phyloP scores from a whole-genome alignment of 1,140 invertebrate genomes.

The Eupristina koningsbergeri region DNA sequence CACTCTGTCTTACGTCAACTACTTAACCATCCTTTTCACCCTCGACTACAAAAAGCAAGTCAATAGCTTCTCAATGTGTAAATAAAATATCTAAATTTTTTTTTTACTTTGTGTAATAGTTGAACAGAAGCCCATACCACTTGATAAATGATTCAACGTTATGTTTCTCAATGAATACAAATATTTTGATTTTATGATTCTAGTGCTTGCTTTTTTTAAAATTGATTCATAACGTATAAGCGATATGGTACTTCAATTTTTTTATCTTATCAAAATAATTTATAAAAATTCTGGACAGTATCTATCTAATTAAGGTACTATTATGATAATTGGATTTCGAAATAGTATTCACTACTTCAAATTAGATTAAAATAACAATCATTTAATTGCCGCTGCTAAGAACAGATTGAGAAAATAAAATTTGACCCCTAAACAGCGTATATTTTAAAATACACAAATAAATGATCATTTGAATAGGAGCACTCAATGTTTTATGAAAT shows the following conservation, averaged over 20 bases:
- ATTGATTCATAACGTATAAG: too few species aligned
- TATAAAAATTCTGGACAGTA: too few species aligned
- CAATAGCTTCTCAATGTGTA: neutral
- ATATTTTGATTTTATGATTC: neutral
- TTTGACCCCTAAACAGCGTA: too few species aligned
- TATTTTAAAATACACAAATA: too few species aligned
- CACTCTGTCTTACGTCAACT: neutral
- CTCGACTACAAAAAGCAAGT: neutral
- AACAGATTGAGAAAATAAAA: too few species aligned
- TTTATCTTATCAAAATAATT: too few species aligned
- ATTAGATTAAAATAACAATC: too few species aligned
- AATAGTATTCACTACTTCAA: slow-evolving; percentile 31
- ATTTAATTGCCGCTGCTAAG: too few species aligned
- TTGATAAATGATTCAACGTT: slow-evolving; percentile 19
- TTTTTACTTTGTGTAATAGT: neutral
- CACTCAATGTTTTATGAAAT: too few species aligned
- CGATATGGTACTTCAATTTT: too few species aligned
- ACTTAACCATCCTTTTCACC: neutral
- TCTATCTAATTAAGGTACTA: neutral
- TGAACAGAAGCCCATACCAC: neutral
- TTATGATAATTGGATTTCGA: neutral
- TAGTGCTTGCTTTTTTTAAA: too few species aligned
- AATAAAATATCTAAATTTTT: slow-evolving; percentile 13
- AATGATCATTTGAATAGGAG: too few species aligned
- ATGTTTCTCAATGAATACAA: neutral